phyloP scores from a whole-genome alignment of 2,888 invertebrate species.

The Teleiodes luculella region DNA sequence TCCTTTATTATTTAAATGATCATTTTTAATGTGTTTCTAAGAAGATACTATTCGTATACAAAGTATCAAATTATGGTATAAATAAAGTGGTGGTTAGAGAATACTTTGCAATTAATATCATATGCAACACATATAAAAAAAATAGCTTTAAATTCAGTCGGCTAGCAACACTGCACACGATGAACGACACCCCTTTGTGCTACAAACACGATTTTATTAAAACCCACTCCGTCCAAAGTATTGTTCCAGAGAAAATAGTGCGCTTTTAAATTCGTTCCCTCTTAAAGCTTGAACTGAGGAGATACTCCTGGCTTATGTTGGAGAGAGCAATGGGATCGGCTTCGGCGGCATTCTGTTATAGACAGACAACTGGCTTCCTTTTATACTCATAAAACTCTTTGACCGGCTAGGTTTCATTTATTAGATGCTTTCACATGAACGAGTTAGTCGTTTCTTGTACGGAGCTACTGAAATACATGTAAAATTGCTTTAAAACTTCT shows the following conservation, averaged over 20 bases:
- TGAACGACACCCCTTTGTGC: constrained; percentile 19
- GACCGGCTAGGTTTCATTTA: background rate
- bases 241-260: constrained; percentile 19
- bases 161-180: background rate
- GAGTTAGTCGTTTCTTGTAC: too few relatives aligned
- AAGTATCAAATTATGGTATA: too few relatives aligned
- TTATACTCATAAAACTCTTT: background rate
- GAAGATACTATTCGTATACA: too few relatives aligned
- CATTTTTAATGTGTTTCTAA: too few relatives aligned
- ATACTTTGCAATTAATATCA: too few relatives aligned
- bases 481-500: too few relatives aligned
- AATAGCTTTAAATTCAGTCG: background rate
- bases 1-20: too few relatives aligned
- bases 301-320: background rate
- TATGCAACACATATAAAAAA: too few relatives aligned
- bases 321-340: background rate
- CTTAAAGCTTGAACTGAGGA: background rate
- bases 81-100: too few relatives aligned
- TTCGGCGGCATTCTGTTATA: background rate
- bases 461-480: too few relatives aligned
- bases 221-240: constrained; percentile 19
- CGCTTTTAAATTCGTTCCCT: constrained; percentile 13
- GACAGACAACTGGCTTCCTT: background rate
- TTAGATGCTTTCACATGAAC: background rate
- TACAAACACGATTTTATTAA: constrained; percentile 25